These are phyloP conservation scores for Drosophila parthenogenetica DNA, from an alignment of 2,888 invertebrate species.

Conservation along the genomic window DNA sequence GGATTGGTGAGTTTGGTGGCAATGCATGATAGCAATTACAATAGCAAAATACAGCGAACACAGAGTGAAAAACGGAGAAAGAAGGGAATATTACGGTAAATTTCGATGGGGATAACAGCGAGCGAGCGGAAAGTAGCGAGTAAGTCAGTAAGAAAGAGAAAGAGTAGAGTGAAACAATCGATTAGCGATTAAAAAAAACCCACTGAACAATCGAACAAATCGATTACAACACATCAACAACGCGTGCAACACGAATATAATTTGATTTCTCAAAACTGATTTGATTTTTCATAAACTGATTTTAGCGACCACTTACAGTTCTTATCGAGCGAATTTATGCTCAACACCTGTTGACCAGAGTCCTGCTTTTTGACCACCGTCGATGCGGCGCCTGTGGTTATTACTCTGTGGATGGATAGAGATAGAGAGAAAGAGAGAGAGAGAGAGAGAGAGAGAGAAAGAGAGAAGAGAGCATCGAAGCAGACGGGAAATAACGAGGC, in stretches of 20 bases:
- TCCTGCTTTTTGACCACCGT: conserved; percentile 85
- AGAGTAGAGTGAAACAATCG: conserved; percentile 65
- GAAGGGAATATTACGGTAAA: conserved; percentile 24
- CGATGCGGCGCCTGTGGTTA: conserved; percentile 83
- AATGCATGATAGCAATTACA: conserved; percentile 58
- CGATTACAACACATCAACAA: conserved; percentile 73
- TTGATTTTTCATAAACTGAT: conserved; percentile 17
- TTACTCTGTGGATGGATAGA: conserved; percentile 81
- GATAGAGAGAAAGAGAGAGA: conserved; percentile 48
- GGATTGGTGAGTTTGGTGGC: conserved; percentile 13
- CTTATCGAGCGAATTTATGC: conserved; percentile 85
- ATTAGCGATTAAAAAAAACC: conserved; percentile 62
- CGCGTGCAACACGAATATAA: conserved; percentile 74
- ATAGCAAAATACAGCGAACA: conserved; percentile 52
- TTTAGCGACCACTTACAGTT: conserved; percentile 83
- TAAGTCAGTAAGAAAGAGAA: conserved; percentile 42
- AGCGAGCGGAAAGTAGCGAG: conserved; percentile 61
- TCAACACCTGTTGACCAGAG: conserved; percentile 84
- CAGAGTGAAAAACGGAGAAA: conserved; percentile 40
- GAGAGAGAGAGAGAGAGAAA: conserved; percentile 23
- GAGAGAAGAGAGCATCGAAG: conserved; percentile 47
- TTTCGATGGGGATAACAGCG: conserved; percentile 55
- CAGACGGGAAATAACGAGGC: conserved; percentile 53
- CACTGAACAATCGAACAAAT: conserved; percentile 45
- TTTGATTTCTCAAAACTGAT: conserved; percentile 51